These are phyloP conservation scores for Nannobrachium achirus DNA, from an alignment of 2,113 vertebrate genomes.

Conservation along the genomic window DNA sequence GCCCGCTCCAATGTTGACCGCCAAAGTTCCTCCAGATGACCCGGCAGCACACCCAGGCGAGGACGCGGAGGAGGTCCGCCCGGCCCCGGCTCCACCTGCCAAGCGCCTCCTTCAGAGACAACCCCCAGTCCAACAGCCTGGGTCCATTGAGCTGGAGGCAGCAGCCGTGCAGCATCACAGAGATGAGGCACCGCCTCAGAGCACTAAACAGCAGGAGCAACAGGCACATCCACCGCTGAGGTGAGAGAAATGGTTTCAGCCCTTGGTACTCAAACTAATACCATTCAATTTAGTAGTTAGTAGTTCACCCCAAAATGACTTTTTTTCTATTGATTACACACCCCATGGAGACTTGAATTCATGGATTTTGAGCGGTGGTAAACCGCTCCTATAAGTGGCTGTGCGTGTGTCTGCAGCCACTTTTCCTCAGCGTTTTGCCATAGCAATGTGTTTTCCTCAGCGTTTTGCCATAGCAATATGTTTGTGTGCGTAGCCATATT, in stretches of 20 bases:
- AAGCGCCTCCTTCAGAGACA: conserved; percentile 74
- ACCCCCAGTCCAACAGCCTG: conserved; percentile 65
- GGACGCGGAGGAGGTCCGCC: conserved; percentile 70
- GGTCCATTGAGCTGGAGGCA: conserved; percentile 1
- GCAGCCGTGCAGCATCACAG: neutral
- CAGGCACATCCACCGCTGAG: conserved; percentile 82
- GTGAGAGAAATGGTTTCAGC: conserved; percentile 80
- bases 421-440: too few relatives aligned
- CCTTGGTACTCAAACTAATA: neutral
- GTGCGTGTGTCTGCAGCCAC: too few relatives aligned
- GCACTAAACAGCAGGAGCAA: conserved; percentile 3
- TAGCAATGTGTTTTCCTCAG: too few relatives aligned
- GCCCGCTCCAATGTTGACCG: conserved; percentile 77
- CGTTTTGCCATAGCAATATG: too few relatives aligned
- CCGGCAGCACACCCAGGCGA: conserved; percentile 71
- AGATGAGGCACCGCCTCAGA: neutral
- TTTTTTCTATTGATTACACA: too few relatives aligned
- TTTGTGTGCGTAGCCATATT: too few relatives aligned
- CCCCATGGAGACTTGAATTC: too few relatives aligned
- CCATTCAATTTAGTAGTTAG: too few relatives aligned
- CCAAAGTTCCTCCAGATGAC: conserved; percentile 44
- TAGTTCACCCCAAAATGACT: too few relatives aligned
- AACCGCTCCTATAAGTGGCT: too few relatives aligned
- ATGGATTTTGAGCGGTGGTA: too few relatives aligned
- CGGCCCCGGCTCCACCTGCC: conserved; percentile 45